Conservation (phyloP, 2,888 invertebrate genomes). For the Campoplex nolae region DNA sequence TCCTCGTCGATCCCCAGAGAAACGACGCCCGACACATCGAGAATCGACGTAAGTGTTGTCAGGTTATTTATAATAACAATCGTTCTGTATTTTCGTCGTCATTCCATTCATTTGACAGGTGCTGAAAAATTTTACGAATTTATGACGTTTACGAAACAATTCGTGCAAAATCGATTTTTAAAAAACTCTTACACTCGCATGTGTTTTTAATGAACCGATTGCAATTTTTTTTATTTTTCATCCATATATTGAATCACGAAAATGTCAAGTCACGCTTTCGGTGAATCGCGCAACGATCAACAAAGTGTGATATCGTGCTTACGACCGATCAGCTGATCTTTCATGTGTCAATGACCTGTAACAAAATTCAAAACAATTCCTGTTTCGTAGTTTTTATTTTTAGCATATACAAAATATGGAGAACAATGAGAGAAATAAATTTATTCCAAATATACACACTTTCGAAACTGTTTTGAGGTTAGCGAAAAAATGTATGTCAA, state of each 20-base stretch:
- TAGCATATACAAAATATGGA: background rate
- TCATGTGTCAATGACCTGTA: background rate
- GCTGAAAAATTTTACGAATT: background rate
- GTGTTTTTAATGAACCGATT: no score
- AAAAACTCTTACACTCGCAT: no score
- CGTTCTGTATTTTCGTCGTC: no score
- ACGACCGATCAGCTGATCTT: conserved; percentile 2
- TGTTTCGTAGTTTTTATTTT: background rate
- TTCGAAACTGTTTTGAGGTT: background rate
- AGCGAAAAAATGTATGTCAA: background rate
- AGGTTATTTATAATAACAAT: background rate
- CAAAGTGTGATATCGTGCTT: background rate
- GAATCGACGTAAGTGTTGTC: conserved; percentile 84
- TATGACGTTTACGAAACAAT: no score
- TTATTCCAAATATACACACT: background rate
- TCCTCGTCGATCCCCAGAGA: conserved; percentile 76
- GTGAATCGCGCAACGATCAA: background rate
- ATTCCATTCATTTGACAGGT: background rate
- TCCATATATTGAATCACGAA: background rate
- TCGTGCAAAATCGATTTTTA: no score
- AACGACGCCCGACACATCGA: conserved; percentile 84
- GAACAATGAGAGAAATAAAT: background rate
- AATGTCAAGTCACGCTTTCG: background rate
- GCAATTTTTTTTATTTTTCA: no score
- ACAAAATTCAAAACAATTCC: background rate